Conservation (phyloP, 2,888 invertebrate genomes). For the Stegophylla sp. region DNA sequence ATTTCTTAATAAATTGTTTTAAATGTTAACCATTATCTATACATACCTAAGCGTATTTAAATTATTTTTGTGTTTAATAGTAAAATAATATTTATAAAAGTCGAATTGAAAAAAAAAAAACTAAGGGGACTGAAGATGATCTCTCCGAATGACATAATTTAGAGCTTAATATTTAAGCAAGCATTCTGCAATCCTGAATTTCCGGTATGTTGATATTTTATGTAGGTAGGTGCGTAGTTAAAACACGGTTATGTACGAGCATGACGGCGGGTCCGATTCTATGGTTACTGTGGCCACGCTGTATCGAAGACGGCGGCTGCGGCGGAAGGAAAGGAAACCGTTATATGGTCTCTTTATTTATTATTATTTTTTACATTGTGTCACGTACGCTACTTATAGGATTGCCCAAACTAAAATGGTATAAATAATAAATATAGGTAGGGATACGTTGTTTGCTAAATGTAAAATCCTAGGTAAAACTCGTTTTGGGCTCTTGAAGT, state of each 20-base stretch:
- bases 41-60: no score
- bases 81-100: no score
- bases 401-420: not conserved
- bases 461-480: no score
- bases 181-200: slow-evolving; percentile 42
- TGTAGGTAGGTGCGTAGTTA: slow-evolving; percentile 1
- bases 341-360: slow-evolving; percentile 55
- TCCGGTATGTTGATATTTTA: slow-evolving; percentile 33
- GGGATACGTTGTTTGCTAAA: not conserved
- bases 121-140: not conserved
- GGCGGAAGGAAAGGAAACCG: slow-evolving; percentile 37
- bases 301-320: not conserved
- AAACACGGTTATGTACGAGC: slow-evolving; percentile 22
- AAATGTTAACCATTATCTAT: no score
- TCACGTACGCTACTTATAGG: slow-evolving; percentile 27
- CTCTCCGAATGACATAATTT: slow-evolving; percentile 4
- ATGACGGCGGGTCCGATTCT: not conserved
- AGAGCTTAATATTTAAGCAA: not conserved
- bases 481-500: no score
- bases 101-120: no score
- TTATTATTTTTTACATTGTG: slow-evolving; percentile 49
- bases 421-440: no score
- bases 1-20: no score
- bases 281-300: slow-evolving; percentile 7
- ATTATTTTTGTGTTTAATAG: no score